Evolutionary conservation across 2,888 invertebrate species (phyloP).

Genomic region (Hymenopus coronatus): DNA sequence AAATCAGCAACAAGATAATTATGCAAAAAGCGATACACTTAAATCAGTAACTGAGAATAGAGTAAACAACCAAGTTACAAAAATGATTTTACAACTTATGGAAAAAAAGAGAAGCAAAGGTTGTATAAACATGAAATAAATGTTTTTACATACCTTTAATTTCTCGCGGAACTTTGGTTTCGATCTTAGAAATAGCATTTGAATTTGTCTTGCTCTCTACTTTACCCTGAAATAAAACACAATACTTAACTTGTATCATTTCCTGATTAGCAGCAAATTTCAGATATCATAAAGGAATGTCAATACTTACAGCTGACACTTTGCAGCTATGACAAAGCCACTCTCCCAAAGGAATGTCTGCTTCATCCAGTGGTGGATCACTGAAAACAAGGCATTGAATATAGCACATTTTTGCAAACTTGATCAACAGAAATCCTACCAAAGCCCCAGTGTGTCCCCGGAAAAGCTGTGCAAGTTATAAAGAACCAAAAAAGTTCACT

Average conservation of each 20-base stretch:
- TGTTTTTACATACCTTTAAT: slow-evolving; percentile 3
- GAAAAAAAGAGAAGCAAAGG: no score
- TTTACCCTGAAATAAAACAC: slow-evolving; percentile 4
- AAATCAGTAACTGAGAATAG: no score
- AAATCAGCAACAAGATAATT: no score
- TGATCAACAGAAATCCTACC: no score
- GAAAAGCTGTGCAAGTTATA: no score
- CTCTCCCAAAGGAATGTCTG: slow-evolving; percentile 85
- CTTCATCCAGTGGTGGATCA: slow-evolving; percentile 88
- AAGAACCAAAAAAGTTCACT: no score
- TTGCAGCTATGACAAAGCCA: slow-evolving; percentile 87
- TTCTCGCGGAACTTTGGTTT: slow-evolving; percentile 6
- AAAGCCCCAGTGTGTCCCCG: no score
- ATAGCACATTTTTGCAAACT: no score
- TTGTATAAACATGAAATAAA: background rate
- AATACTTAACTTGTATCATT: background rate
- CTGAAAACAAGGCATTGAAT: slow-evolving; percentile 50
- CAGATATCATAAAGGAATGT: background rate
- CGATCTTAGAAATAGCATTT: background rate
- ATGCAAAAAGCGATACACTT: no score
- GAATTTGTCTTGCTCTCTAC: background rate
- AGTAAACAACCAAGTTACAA: no score
- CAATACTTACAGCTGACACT: slow-evolving; percentile 32
- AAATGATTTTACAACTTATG: no score
- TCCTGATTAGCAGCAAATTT: background rate